These are phyloP conservation scores for Salpingus planirostris DNA, from an alignment of 2,888 invertebrate genomes.

Conservation along the genomic window DNA sequence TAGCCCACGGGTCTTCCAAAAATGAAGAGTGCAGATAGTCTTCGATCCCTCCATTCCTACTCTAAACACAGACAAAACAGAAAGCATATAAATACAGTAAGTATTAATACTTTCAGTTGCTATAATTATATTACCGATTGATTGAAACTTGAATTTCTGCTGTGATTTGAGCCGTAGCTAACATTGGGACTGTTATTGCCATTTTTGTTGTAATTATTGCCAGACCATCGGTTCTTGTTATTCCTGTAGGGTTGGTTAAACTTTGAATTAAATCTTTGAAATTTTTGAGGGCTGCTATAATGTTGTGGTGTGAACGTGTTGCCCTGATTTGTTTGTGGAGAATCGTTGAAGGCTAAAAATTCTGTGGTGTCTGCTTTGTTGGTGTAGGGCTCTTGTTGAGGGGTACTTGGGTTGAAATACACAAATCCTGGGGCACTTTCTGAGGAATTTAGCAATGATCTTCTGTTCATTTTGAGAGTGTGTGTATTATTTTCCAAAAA, in stretches of 20 bases:
- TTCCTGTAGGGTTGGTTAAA: too few relatives aligned
- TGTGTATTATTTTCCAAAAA: too few relatives aligned
- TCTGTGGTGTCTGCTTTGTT: constrained; percentile 16
- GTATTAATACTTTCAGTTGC: too few relatives aligned
- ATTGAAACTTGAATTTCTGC: constrained; percentile 5
- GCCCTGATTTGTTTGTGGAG: constrained; percentile 15
- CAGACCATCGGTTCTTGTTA: too few relatives aligned
- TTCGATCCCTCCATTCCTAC: constrained; percentile 1
- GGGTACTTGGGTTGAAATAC: constrained; percentile 4
- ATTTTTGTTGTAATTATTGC: constrained; percentile 5
- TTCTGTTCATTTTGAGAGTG: too few relatives aligned
- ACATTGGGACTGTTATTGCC: constrained; percentile 2
- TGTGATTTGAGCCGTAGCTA: constrained; percentile 2
- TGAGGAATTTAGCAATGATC: too few relatives aligned
- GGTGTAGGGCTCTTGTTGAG: constrained; percentile 2
- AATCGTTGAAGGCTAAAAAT: constrained; percentile 19
- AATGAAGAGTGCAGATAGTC: constrained; percentile 24
- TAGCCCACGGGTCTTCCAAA: constrained; percentile 28
- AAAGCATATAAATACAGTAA: too few relatives aligned
- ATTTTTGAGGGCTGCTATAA: constrained; percentile 22
- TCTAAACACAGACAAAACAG: too few relatives aligned
- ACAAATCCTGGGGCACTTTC: constrained; percentile 10
- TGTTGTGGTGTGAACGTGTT: constrained; percentile 17
- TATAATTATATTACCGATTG: too few relatives aligned
- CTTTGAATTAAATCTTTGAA: too few relatives aligned